These are phyloP conservation scores for Pangasius mekongensis DNA, from an alignment of 2,797 vertebrate genomes.

Conservation along the genomic window DNA sequence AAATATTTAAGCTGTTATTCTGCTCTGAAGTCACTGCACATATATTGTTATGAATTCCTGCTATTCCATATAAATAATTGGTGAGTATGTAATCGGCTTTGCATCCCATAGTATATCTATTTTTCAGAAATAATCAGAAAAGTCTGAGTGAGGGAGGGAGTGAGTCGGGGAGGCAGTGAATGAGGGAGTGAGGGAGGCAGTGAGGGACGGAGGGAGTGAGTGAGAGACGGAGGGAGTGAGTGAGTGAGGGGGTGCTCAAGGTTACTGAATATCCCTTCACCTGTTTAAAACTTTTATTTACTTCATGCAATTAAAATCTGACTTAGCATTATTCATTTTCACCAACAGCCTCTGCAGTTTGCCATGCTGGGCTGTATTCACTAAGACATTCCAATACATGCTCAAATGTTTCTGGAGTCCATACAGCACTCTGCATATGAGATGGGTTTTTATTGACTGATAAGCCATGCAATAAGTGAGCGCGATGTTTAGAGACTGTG, in stretches of 20 bases:
- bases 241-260: background rate
- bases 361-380: too few relatives aligned
- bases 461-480: slow-evolving; percentile 15
- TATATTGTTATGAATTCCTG: background rate
- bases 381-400: background rate
- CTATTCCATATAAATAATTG: background rate
- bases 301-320: background rate
- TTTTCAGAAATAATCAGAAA: background rate
- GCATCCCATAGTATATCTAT: background rate
- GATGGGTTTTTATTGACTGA: background rate
- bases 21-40: background rate
- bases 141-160: background rate
- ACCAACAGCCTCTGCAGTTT: background rate
- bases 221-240: too few relatives aligned
- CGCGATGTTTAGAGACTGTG: background rate
- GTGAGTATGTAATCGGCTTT: background rate
- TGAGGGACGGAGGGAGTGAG: too few relatives aligned
- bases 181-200: background rate
- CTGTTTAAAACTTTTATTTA: background rate
- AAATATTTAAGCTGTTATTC: background rate
- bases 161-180: background rate
- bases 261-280: background rate
- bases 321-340: background rate
- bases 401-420: background rate
- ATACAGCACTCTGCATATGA: background rate